Conservation (phyloP, 2,113 vertebrate genomes). For the Stigmatopora nigra region DNA sequence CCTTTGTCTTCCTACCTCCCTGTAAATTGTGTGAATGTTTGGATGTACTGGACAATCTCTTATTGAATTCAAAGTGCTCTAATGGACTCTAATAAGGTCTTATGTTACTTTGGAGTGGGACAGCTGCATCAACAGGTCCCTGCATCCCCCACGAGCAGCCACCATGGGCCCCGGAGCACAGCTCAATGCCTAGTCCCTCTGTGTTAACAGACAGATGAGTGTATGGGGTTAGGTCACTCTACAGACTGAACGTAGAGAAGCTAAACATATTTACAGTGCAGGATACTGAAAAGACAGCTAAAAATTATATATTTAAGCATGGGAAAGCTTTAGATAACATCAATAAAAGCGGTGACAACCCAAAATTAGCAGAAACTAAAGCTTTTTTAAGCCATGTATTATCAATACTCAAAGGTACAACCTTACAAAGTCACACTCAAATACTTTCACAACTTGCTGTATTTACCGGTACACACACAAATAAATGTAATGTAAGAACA, state of each 20-base stretch:
- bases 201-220: constrained; percentile 73
- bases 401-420: too few species aligned
- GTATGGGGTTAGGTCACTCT: constrained; percentile 46
- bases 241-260: constrained; percentile 18
- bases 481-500: background rate
- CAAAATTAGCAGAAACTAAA: background rate
- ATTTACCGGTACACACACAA: background rate
- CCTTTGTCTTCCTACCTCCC: constrained; percentile 49
- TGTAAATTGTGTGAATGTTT: constrained; percentile 72
- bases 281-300: constrained; percentile 6
- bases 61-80: constrained; percentile 81
- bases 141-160: constrained; percentile 47
- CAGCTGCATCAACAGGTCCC: constrained; percentile 77
- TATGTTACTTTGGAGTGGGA: constrained; percentile 75
- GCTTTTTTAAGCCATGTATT: too few species aligned
- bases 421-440: background rate
- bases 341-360: background rate
- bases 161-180: constrained; percentile 45
- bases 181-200: constrained; percentile 55
- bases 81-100: constrained; percentile 82
- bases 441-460: background rate
- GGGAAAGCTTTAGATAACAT: constrained; percentile 1
- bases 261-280: constrained; percentile 40
- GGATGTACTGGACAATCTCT: constrained; percentile 80
- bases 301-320: constrained; percentile 26